phyloP scores from a whole-genome alignment of 1,140 invertebrate genomes.

The Procambarus clarkii region DNA sequence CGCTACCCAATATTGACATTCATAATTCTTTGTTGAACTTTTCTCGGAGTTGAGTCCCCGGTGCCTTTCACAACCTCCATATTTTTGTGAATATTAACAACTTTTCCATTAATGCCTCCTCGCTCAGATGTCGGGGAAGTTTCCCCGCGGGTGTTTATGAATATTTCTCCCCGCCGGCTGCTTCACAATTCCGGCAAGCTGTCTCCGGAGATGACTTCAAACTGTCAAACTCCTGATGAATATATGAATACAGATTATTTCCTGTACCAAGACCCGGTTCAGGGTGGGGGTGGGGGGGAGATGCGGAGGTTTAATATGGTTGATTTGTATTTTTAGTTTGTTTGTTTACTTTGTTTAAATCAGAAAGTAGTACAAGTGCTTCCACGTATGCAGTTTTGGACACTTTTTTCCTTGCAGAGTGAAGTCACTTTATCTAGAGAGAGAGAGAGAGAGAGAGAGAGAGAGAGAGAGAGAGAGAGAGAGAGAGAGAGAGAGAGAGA shows the following conservation, averaged over 20 bases:
- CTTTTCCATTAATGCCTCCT: slow-evolving; percentile 62
- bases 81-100: slow-evolving; percentile 68
- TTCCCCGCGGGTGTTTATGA: slow-evolving; percentile 39
- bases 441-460: slow-evolving; percentile 30
- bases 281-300: no score
- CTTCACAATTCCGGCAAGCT: slow-evolving; percentile 14
- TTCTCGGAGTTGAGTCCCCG: slow-evolving; percentile 25
- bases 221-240: slow-evolving; percentile 33
- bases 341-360: background rate
- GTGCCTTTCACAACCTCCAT: slow-evolving; percentile 52
- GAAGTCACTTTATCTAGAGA: no score
- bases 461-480: background rate
- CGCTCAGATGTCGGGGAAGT: slow-evolving; percentile 36
- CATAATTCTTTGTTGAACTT: slow-evolving; percentile 66
- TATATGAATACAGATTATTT: slow-evolving; percentile 29
- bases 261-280: background rate
- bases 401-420: no score
- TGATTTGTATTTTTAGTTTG: no score
- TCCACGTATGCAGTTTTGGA: background rate
- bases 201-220: slow-evolving; percentile 20
- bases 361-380: background rate
- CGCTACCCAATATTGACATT: slow-evolving; percentile 55
- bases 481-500: background rate
- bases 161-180: slow-evolving; percentile 44
- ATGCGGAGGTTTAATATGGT: background rate